phyloP scores from a whole-genome alignment of 2,888 invertebrate species.

The Diarsia dahlii region DNA sequence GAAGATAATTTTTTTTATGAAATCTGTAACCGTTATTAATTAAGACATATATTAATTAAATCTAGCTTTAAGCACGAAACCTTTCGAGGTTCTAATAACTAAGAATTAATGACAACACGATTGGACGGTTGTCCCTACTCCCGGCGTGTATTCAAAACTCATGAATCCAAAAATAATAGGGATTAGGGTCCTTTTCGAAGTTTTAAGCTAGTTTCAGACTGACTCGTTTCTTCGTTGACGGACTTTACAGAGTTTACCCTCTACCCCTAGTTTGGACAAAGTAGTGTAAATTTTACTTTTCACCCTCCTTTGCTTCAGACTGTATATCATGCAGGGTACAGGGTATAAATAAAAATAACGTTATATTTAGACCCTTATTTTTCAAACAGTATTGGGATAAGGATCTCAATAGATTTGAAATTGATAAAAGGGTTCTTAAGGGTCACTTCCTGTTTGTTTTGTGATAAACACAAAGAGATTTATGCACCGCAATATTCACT shows the following conservation, averaged over 20 bases:
- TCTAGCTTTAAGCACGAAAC: not conserved
- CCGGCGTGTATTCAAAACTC: not conserved
- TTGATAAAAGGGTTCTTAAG: slow-evolving; percentile 58
- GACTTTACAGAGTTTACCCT: too few relatives aligned
- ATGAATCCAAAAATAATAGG: not conserved
- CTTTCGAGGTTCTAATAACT: too few relatives aligned
- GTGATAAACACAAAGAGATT: slow-evolving; percentile 20
- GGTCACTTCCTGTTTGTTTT: slow-evolving; percentile 24
- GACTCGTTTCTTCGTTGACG: not conserved
- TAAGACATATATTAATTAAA: too few relatives aligned
- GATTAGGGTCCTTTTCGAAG: not conserved
- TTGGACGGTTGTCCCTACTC: not conserved
- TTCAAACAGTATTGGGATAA: slow-evolving; percentile 42
- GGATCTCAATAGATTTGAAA: slow-evolving; percentile 54
- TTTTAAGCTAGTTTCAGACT: not conserved
- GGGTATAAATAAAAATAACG: slow-evolving; percentile 44
- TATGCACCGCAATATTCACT: not conserved
- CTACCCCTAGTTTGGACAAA: not conserved
- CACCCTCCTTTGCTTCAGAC: not conserved
- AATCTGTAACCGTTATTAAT: not conserved
- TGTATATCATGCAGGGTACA: slow-evolving; percentile 6
- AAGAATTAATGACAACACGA: not conserved
- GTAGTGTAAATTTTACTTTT: not conserved
- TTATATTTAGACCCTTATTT: slow-evolving; percentile 51
- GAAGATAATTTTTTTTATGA: not conserved